Evolutionary conservation across 2,113 vertebrate genomes (phyloP), one percentile per base, ranked within the genome.

Genomic region (Embiotoca jacksoni): DNA sequence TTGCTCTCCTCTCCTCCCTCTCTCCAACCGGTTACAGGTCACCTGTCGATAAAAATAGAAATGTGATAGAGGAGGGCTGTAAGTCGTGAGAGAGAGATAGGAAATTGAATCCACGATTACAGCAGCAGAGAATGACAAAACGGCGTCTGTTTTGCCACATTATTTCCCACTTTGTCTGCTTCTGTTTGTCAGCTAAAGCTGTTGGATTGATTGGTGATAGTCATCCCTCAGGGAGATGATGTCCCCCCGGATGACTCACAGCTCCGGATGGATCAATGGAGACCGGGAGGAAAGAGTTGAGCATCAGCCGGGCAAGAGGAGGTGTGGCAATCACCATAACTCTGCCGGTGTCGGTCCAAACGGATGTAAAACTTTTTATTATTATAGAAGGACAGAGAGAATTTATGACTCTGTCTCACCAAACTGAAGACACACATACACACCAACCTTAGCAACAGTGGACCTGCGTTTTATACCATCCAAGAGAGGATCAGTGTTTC

Each of bases 201-300:
- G 81, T 78, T 76, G 80, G 54, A 91, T 81, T 89, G 85, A 91
- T 93, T 72, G 75, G 78, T 83, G 78, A 86, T 73, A 75, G 79
- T 82, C 35, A 15, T 81, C 64, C 72, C 65, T 75, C 55, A 56
- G 69, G 49, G 80, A 70, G 81, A 80, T 9, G 10, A 77, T 62
- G 65, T 55, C 58, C 68, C 75, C n/a, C 0, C 0, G 54, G 59
- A 72, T 75, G 75, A 86, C 73, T 77, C 66, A 44, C 7, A 6
- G 47, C 49, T 82, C 58, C 10, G 69, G 71, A 84, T 64, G 31
- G 65, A 87, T 90, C 75, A 76, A 73, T 69, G 66, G 46, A 54
- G 69, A 84, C 46, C 59, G 31, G 14, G 46, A 67, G 41, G 55
- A 83, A 73, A 61, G 53, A 84, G 54, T 2, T 33, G 64, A 74